phyloP scores from a whole-genome alignment of 1,140 invertebrate genomes.

The Drosophila pectinifera region DNA sequence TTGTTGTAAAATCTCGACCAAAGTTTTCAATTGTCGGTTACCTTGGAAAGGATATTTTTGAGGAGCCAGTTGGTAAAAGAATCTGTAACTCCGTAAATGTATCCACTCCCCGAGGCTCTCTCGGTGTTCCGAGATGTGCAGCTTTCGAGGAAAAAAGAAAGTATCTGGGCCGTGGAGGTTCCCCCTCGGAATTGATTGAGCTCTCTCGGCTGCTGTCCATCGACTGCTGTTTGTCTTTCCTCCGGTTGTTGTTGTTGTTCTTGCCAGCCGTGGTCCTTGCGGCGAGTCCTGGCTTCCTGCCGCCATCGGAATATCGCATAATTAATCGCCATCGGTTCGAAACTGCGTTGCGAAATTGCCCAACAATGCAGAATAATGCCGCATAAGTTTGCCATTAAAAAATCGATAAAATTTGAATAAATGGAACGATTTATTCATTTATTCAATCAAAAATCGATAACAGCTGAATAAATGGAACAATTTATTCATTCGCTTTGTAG shows the following conservation, averaged over 20 bases:
- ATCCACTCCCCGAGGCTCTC: too few relatives aligned
- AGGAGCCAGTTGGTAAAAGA: too few relatives aligned
- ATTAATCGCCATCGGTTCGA: slow-evolving; percentile 31
- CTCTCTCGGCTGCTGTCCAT: slow-evolving; percentile 34
- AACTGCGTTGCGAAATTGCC: slow-evolving; percentile 12
- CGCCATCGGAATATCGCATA: slow-evolving; percentile 18
- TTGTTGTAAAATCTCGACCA: too few relatives aligned
- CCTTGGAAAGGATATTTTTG: too few relatives aligned
- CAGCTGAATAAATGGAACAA: slow-evolving; percentile 33
- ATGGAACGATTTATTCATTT: slow-evolving; percentile 23
- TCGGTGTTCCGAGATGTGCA: too few relatives aligned
- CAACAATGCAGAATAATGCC: slow-evolving; percentile 15
- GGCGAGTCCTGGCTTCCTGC: slow-evolving; percentile 24
- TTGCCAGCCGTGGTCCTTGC: slow-evolving; percentile 2
- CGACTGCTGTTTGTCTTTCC: slow-evolving; percentile 26
- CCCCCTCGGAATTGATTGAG: slow-evolving; percentile 65
- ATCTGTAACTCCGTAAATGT: too few relatives aligned
- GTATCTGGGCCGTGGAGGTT: slow-evolving; percentile 9
- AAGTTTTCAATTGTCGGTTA: too few relatives aligned
- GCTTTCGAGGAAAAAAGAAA: too few relatives aligned
- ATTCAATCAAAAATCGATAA: slow-evolving; percentile 26
- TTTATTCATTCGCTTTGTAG: slow-evolving; percentile 18
- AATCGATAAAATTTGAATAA: slow-evolving; percentile 51
- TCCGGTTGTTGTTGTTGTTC: neutral
- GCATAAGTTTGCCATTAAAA: slow-evolving; percentile 33